phyloP scores from a whole-genome alignment of 2,797 vertebrate species.

The Tragopan temminckii region DNA sequence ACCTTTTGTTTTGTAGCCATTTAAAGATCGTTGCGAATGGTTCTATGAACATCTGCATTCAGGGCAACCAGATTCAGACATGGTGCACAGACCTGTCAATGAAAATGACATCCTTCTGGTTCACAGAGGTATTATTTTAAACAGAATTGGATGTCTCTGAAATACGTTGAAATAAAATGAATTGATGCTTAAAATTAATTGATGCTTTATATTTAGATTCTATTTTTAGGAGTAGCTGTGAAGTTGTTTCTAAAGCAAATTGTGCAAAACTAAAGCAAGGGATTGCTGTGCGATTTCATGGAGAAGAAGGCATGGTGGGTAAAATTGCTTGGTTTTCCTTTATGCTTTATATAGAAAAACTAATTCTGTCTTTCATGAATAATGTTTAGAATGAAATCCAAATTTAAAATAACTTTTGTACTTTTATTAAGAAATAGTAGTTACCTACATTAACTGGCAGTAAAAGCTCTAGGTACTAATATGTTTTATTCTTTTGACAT shows the following conservation, averaged over 20 bases:
- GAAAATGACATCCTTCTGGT: slow-evolving; percentile 97
- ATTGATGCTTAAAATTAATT: slow-evolving; percentile 74
- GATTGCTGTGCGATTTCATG: slow-evolving; percentile 97
- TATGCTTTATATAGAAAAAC: background rate
- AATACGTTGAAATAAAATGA: background rate
- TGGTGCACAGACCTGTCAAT: slow-evolving; percentile 97
- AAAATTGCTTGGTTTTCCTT: background rate
- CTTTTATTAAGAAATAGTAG: background rate
- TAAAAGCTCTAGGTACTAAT: background rate
- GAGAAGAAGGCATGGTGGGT: slow-evolving; percentile 98
- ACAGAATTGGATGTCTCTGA: background rate
- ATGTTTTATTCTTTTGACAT: slow-evolving; percentile 63
- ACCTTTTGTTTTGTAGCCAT: slow-evolving; percentile 84
- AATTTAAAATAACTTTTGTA: background rate
- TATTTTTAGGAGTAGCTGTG: slow-evolving; percentile 99
- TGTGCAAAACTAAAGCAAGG: slow-evolving; percentile 98
- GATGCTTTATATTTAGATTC: slow-evolving; percentile 88
- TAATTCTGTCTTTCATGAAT: background rate
- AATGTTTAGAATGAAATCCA: background rate
- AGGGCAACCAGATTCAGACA: slow-evolving; percentile 94
- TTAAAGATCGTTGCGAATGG: slow-evolving; percentile 99
- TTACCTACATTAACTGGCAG: background rate
- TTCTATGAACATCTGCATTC: slow-evolving; percentile 97
- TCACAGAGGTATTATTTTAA: slow-evolving; percentile 90
- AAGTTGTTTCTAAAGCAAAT: slow-evolving; percentile 97